phyloP scores from a whole-genome alignment of 2,888 invertebrate species.

The Choristoneura rosaceana region DNA sequence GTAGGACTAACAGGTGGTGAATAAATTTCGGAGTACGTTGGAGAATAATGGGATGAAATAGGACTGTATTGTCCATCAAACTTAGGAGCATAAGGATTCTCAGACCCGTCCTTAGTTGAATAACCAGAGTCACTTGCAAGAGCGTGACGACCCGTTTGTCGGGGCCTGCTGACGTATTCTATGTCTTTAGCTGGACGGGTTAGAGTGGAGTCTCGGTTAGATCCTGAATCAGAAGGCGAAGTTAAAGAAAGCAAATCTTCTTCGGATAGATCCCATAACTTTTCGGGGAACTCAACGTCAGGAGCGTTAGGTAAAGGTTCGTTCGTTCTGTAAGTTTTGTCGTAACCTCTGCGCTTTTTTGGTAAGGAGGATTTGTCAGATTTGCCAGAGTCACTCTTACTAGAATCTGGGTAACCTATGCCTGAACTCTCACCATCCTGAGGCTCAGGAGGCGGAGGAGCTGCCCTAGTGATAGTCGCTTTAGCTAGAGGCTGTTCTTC shows the following conservation, averaged over 20 bases:
- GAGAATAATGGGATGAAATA: slow-evolving; percentile 76
- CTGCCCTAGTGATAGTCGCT: slow-evolving; percentile 60
- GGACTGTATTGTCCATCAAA: slow-evolving; percentile 77
- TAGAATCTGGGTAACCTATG: slow-evolving; percentile 82
- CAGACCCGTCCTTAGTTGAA: slow-evolving; percentile 76
- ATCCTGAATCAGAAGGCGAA: slow-evolving; percentile 86
- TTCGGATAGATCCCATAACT: slow-evolving; percentile 91
- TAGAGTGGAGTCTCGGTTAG: slow-evolving; percentile 83
- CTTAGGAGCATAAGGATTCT: slow-evolving; percentile 75
- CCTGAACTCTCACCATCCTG: slow-evolving; percentile 81
- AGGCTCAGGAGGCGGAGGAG: slow-evolving; percentile 66
- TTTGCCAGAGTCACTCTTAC: slow-evolving; percentile 80
- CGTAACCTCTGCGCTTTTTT: slow-evolving; percentile 91
- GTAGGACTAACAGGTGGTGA: slow-evolving; percentile 80
- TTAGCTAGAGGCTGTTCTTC: slow-evolving; percentile 67
- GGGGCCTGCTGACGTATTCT: slow-evolving; percentile 85
- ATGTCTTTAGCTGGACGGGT: slow-evolving; percentile 87
- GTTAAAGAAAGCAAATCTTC: slow-evolving; percentile 85
- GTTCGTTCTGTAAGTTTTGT: slow-evolving; percentile 92
- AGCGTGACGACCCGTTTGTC: slow-evolving; percentile 86
- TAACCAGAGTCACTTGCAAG: slow-evolving; percentile 81
- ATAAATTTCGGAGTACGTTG: slow-evolving; percentile 82
- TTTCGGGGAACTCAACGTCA: slow-evolving; percentile 91
- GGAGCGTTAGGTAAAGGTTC: slow-evolving; percentile 92
- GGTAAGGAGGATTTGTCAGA: slow-evolving; percentile 79